phyloP scores from a whole-genome alignment of 2,113 vertebrate species.

The Penelope pileata region DNA sequence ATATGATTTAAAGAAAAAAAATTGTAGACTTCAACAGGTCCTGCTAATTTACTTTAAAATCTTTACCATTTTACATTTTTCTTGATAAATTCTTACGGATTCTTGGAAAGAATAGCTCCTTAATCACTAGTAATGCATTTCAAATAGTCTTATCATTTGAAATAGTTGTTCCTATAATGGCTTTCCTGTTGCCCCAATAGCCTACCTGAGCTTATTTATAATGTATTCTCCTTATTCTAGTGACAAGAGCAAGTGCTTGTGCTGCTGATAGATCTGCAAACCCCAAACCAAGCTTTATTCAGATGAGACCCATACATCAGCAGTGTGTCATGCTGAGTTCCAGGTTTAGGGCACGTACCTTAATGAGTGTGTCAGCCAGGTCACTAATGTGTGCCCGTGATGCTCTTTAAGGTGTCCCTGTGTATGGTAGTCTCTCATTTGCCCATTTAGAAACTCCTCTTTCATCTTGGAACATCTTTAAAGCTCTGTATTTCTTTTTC shows the following conservation, averaged over 20 bases:
- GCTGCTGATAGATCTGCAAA: background rate
- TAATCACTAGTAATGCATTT: background rate
- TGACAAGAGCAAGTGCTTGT: background rate
- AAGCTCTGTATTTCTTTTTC: background rate
- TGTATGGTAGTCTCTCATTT: background rate
- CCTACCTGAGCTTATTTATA: background rate
- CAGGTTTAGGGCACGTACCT: background rate
- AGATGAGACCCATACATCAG: background rate
- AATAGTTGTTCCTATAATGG: background rate
- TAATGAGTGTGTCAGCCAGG: background rate
- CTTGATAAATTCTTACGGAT: slow-evolving; percentile 16
- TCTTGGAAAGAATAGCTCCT: slow-evolving; percentile 30
- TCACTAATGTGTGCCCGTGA: background rate
- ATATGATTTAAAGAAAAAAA: background rate
- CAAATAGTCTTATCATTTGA: background rate
- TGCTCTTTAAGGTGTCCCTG: background rate
- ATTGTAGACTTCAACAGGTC: background rate
- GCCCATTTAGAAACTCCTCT: background rate
- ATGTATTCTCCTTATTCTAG: background rate
- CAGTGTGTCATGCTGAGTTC: background rate
- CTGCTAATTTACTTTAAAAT: slow-evolving; percentile 22
- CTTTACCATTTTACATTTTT: slow-evolving; percentile 15
- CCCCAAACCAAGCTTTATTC: background rate
- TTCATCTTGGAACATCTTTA: background rate
- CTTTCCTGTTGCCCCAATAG: background rate